Base-by-base conservation (phyloP, 2,888 invertebrate genomes). In the Tachina fera region DNA sequence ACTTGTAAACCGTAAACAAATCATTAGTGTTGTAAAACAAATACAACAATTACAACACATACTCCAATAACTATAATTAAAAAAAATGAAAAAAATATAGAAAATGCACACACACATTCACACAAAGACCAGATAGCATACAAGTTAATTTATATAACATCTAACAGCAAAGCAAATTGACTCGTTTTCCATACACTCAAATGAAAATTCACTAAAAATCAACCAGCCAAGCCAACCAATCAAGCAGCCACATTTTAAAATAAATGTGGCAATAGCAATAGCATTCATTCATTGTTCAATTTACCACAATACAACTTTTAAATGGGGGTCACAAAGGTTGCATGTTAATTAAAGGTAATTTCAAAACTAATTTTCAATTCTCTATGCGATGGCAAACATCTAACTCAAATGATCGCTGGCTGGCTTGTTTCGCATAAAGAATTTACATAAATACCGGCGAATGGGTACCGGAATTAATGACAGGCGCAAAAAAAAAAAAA, bases 301-400 rank as follows among this genome's bases (percentile, higher is more conserved):
- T 81, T 43, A 74, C 63, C 49, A 49, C 75, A 75, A 75, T 68
- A 39, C 16, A 63, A 70, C 11, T 75, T 56, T 56, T 67, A 22
- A 11, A 68, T 58, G 53, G 58, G 61, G 83, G 56, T 86, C 83
- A 72, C 56, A 67, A 68, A 61, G 86, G 79, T 86, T 80, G 72
- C 67, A 68, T 72, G 79, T 67, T 80, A 83, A 86, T 86, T 80
- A 80, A 72, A 83, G 79, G 76, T 86, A 83, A 86, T 86, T 83
- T 86, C 2, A 51, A 51, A 71, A 71, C 75, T 74, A 41, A 72
- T 77, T 82, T 78, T 75, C 60, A 63, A 19, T 43, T 53, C 22
- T 65, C 39, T 9, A 43, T 16, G 68, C 53, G 3, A 19, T 53
- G 14, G 14, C 39, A 72, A 56, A 56, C 47, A 79, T 56, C 43